Evolutionary conservation across 2,113 vertebrate species (phyloP).

Genomic region (Bufo bufo): DNA sequence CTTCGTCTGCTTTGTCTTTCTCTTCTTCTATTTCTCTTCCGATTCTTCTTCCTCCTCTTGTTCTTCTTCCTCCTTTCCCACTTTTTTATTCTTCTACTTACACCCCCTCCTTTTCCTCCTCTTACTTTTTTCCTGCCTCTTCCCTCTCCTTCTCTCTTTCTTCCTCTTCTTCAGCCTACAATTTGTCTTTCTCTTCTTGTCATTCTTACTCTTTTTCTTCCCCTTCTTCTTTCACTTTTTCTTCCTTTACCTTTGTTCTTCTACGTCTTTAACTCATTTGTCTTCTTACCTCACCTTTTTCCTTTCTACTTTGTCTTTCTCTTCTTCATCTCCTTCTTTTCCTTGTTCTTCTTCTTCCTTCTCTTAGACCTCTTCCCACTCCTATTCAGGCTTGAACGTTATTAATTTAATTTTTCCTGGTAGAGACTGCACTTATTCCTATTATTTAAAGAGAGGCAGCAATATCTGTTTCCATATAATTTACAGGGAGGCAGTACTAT

Average conservation of each 20-base stretch:
- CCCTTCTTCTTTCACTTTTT: neutral
- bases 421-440: no score
- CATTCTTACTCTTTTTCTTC: no score
- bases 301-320: neutral
- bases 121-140: neutral
- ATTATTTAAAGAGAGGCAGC: no score
- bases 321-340: neutral
- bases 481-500: no score
- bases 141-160: neutral
- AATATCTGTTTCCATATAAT: no score
- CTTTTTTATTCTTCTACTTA: neutral
- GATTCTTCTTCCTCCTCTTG: neutral
- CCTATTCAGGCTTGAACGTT: no score
- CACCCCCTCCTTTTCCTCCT: neutral
- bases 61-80: neutral
- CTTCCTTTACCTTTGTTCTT: neutral
- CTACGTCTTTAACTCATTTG: neutral
- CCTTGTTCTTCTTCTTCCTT: neutral
- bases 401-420: neutral
- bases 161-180: neutral
- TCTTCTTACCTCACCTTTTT: neutral
- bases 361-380: neutral
- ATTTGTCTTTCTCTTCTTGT: neutral
- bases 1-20: neutral
- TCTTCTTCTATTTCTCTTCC: neutral